Percentiles rank a stretch among this genome's conserved stretches.
phyloP scores from a whole-genome alignment of 2,888 invertebrate species.

The Lomographa bimaculata region DNA sequence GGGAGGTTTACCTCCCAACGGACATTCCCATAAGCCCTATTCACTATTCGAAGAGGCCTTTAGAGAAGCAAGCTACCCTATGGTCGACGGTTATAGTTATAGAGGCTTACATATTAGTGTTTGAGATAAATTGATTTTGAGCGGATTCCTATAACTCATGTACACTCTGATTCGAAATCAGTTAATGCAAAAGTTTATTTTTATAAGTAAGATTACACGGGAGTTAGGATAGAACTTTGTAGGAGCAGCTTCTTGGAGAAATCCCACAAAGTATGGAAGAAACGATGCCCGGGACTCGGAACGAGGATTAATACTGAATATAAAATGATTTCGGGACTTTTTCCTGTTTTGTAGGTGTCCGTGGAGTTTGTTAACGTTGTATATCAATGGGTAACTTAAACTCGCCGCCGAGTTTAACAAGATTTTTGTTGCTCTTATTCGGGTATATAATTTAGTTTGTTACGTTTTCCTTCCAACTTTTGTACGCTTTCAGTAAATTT shows the following conservation, averaged over 20 bases:
- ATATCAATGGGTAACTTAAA: conserved; percentile 56
- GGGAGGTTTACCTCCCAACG: too few relatives aligned
- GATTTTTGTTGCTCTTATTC: conserved; percentile 39
- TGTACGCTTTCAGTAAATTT: conserved; percentile 8
- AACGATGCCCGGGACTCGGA: conserved; percentile 63
- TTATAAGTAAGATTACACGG: conserved; percentile 84
- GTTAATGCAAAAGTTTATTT: conserved; percentile 85
- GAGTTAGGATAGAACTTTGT: conserved; percentile 74
- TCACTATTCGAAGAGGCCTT: too few relatives aligned
- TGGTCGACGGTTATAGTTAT: too few relatives aligned
- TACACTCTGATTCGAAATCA: conserved; percentile 77
- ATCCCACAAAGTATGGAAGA: conserved; percentile 75
- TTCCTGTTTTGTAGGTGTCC: conserved; percentile 59
- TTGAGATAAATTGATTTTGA: background rate
- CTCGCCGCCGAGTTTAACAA: conserved; percentile 44
- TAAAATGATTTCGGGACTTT: conserved; percentile 72
- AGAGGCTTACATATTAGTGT: too few relatives aligned
- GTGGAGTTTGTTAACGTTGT: conserved; percentile 57
- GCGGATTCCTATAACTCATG: background rate
- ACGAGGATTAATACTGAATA: conserved; percentile 78
- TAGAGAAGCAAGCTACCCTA: too few relatives aligned
- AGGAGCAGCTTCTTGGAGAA: conserved; percentile 75
- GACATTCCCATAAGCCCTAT: too few relatives aligned
- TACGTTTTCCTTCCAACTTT: conserved; percentile 16
- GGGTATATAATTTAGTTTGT: conserved; percentile 18